Base-by-base conservation (phyloP, 37 sponge, comb jelly and placozoan species). In the Dysidea cf. avara region DNA sequence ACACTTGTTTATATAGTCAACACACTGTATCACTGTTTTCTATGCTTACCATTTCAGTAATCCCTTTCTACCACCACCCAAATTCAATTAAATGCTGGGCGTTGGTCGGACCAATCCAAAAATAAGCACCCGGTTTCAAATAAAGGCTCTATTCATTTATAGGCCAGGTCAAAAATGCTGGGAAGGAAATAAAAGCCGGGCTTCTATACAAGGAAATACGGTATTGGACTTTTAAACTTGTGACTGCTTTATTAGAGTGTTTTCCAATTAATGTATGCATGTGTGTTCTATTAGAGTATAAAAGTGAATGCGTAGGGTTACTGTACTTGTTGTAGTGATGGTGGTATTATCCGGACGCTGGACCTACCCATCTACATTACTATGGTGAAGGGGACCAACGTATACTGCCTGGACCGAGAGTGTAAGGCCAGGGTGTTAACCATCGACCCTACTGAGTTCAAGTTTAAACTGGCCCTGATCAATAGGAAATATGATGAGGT, bases 341-440 rank as follows among this genome's bases (percentile, higher is more conserved):
- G 86, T 70, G 99, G 99, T 18, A 97, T 94, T 43, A 94, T 97
- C 18, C 86, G 99, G 7, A 97, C 99, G 12, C 81, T 97, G 64
- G 99, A 97, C 64, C 71, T 97, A 2, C 99, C 95, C 40, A 86
- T 97, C 62, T 97, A 97, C 83, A 88, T 97, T 54, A 84, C 99
- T 31, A 61, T 77, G 63, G 95, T 94, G 56, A 87, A 81, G 73
- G 99, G 99, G 7, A 83, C 68, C 74, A 88, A 63, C 11, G 93
- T 97, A 5, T 91, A 86, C 90, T 97, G 99, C 55, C 63, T 97
- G 69, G 99, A 97, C 79, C 56, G 99, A 16, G 87, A 88, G 32
- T 79, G 79, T 52, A 91, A 97, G 71, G 84, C 85, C 12, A 65
- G 95, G 4, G 81, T 94, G 35, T 89, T 97, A 28, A 76, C 76